Evolutionary conservation across 2,113 vertebrate genomes (phyloP), one percentile per base, ranked within the genome.

Genomic region (Daphoenositta chrysoptera): DNA sequence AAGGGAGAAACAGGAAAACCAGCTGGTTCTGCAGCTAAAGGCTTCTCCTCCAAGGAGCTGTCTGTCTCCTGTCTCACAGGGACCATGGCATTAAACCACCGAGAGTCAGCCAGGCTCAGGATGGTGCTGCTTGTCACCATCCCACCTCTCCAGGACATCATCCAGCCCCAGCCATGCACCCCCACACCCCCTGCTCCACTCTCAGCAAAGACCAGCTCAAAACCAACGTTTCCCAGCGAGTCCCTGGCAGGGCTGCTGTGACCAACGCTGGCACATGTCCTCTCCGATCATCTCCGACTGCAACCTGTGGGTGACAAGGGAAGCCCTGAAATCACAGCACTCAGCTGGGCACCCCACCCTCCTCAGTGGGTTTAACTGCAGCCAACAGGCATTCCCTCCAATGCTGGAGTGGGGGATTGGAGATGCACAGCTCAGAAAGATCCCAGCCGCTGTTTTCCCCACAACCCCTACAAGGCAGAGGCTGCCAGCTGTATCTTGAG

Each of bases 361-460:
- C 78, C 73, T 79, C 3, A 1, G 20, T 1, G 61, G 65, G 76
- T 39, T 54, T 68, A 22, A 39, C 28, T 63, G 77, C 42, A 90
- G 93, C 58, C 44, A 18, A 22, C 26, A 23, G 35, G 33, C 39
- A 58, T 13, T 33, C 47, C 47, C 24, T 77, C 53, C 1, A 10
- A 1, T 0, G 0, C 63, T 1, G 2, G 58, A 69, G 40, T 1
- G 48, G 45, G 31, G 44, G 11, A 75, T 0, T 31, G 11, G 20
- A 68, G 54, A 76, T 40, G 45, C 78, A 45, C 75, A 80, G 54
- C 47, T 66, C 19, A 0, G 21, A 51, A 87, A 87, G 20, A 81
- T 54, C 66, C 84, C 13, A 0, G 44, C 3, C 0, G 0, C 68
- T 8, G 4, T 24, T 54, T 47, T 40, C 35, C 39, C 66, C 9